These are phyloP conservation scores for Synanthedon andrenaeformis DNA, from an alignment of 2,888 invertebrate species.

Conservation along the genomic window DNA sequence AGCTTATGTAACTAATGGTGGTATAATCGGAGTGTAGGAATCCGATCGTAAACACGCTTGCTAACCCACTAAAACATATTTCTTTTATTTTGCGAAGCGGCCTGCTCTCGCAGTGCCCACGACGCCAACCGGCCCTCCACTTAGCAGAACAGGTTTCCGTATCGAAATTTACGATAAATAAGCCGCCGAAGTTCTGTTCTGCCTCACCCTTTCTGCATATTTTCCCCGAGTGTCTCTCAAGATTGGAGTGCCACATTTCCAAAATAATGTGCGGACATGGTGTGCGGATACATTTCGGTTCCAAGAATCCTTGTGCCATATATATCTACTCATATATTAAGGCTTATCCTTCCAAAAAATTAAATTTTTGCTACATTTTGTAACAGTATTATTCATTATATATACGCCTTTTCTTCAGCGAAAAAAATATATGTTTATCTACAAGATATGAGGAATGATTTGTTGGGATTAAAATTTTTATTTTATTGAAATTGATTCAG, in stretches of 20 bases:
- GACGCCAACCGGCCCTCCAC: slow-evolving; percentile 29
- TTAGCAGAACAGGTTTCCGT: slow-evolving; percentile 57
- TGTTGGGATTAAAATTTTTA: too few species aligned
- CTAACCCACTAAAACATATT: slow-evolving; percentile 71
- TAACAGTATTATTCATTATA: too few species aligned
- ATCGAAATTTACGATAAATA: slow-evolving; percentile 58
- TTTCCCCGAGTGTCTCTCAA: slow-evolving; percentile 20
- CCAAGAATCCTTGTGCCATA: not conserved
- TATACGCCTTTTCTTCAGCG: too few species aligned
- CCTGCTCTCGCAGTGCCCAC: slow-evolving; percentile 38
- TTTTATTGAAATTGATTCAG: too few species aligned
- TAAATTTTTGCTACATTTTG: too few species aligned
- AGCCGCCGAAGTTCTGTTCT: slow-evolving; percentile 33
- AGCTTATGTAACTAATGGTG: slow-evolving; percentile 60
- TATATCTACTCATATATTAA: too few species aligned
- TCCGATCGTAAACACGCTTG: slow-evolving; percentile 64
- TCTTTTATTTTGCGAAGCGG: slow-evolving; percentile 63
- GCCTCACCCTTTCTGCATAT: slow-evolving; percentile 25
- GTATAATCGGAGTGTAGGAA: slow-evolving; percentile 53
- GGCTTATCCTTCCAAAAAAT: too few species aligned
- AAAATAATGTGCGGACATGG: not conserved
- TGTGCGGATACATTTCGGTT: not conserved
- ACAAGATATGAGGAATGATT: too few species aligned
- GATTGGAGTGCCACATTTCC: slow-evolving; percentile 21
- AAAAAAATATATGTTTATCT: too few species aligned